A percentile compares a stretch with the other conserved stretches of the same genome.
Evolutionary conservation across 2,888 invertebrate genomes (phyloP).

Genomic region (Eucera pruinosa): DNA sequence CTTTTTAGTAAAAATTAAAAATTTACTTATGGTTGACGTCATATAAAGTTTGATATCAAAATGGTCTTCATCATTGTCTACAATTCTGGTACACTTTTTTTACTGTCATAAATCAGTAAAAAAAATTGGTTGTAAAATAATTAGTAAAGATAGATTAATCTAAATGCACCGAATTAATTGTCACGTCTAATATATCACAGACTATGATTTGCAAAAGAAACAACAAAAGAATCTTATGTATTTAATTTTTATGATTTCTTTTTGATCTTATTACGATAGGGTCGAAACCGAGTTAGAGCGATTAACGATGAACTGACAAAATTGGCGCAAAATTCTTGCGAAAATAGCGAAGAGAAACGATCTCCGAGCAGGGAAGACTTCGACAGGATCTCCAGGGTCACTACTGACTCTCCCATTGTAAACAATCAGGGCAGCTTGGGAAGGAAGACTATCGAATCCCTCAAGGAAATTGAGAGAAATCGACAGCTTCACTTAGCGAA

Average conservation of each 20-base stretch:
- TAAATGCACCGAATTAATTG: no score
- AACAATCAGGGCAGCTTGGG: slow-evolving; percentile 88
- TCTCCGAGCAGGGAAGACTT: slow-evolving; percentile 94
- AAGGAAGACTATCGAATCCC: slow-evolving; percentile 92
- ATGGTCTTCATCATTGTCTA: no score
- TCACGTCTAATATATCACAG: no score
- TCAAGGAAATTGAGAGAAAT: slow-evolving; percentile 95
- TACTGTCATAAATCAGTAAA: no score
- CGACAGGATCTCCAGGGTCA: slow-evolving; percentile 95
- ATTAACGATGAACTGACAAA: slow-evolving; percentile 88
- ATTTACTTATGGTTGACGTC: no score
- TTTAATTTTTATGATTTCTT: background rate
- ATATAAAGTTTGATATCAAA: no score
- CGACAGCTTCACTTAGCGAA: slow-evolving; percentile 94
- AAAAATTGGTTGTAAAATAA: no score
- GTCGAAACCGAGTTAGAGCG: slow-evolving; percentile 87
- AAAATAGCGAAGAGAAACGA: slow-evolving; percentile 78
- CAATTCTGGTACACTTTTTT: no score
- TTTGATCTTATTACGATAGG: slow-evolving; percentile 76
- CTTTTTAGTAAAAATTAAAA: no score
- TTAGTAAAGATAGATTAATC: no score
- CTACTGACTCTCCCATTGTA: slow-evolving; percentile 91
- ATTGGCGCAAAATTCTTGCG: slow-evolving; percentile 77
- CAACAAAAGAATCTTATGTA: background rate
- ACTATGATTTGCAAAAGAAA: no score